Evolutionary conservation across 2,888 invertebrate species (phyloP).

Genomic region (Helicoverpa assulta): DNA sequence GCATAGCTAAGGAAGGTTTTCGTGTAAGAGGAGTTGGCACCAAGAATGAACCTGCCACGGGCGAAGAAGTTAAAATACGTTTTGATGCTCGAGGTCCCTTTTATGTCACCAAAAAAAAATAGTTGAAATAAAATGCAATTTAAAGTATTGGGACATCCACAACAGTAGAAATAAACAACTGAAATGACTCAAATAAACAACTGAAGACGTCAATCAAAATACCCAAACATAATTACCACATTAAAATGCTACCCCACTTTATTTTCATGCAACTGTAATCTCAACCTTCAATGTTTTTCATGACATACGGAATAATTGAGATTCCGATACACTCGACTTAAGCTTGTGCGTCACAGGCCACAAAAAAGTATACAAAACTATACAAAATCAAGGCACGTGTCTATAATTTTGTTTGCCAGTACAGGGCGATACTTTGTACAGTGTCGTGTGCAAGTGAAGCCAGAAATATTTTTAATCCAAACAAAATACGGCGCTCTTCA

Average conservation of each 20-base stretch:
- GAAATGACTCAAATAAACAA: too few species aligned
- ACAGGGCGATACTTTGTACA: slow-evolving; percentile 71
- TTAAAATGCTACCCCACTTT: slow-evolving; percentile 13
- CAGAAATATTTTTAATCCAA: slow-evolving; percentile 89
- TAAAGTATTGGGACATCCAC: too few species aligned
- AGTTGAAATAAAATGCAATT: too few species aligned
- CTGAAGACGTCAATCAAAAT: slow-evolving; percentile 18
- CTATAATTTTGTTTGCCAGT: slow-evolving; percentile 58
- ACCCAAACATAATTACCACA: slow-evolving; percentile 40
- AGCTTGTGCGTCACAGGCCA: slow-evolving; percentile 57
- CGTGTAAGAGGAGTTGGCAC: too few species aligned
- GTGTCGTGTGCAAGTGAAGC: slow-evolving; percentile 90
- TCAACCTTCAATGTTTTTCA: slow-evolving; percentile 29
- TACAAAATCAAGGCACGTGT: slow-evolving; percentile 52
- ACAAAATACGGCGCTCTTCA: slow-evolving; percentile 85
- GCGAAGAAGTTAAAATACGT: too few species aligned
- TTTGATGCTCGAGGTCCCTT: too few species aligned
- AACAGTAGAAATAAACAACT: slow-evolving; percentile 50
- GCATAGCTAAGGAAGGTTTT: too few species aligned
- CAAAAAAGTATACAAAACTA: slow-evolving; percentile 63
- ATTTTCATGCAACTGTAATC: slow-evolving; percentile 11
- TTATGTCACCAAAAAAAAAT: too few species aligned
- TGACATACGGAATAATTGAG: slow-evolving; percentile 46
- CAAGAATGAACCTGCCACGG: too few species aligned
- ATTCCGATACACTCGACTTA: slow-evolving; percentile 42